Percentiles rank a stretch among this genome's conserved stretches.
phyloP scores from a whole-genome alignment of 2,888 invertebrate species.

The Apodemia duryi region DNA sequence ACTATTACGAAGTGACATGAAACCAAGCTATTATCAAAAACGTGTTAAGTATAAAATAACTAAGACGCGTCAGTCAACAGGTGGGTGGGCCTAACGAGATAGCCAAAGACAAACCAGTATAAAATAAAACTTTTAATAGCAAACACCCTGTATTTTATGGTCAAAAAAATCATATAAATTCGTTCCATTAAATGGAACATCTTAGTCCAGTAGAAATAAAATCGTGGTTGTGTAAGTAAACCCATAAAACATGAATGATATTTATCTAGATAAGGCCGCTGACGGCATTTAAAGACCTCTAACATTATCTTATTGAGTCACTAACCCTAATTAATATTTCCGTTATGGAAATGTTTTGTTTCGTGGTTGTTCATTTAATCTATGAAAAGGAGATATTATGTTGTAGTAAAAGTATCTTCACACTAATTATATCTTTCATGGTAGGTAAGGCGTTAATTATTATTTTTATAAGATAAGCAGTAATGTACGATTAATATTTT shows the following conservation, averaged over 20 bases:
- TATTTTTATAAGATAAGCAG: no score
- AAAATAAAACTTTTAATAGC: not conserved
- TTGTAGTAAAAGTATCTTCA: not conserved
- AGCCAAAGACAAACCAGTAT: not conserved
- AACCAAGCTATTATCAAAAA: not conserved
- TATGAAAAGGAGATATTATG: not conserved
- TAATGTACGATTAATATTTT: no score
- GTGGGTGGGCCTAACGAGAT: not conserved
- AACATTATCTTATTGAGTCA: slow-evolving; percentile 8
- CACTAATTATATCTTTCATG: not conserved
- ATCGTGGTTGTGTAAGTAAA: not conserved
- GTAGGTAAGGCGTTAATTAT: no score
- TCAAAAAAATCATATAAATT: not conserved
- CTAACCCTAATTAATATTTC: slow-evolving; percentile 13
- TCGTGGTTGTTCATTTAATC: not conserved
- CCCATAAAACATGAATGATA: slow-evolving; percentile 21
- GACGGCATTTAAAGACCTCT: slow-evolving; percentile 6
- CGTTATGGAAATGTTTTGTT: slow-evolving; percentile 18
- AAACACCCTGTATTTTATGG: not conserved
- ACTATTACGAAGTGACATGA: not conserved
- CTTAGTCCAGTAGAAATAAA: not conserved
- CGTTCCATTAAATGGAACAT: not conserved
- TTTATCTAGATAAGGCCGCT: slow-evolving; percentile 9
- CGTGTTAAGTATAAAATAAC: not conserved
- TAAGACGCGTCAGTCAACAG: not conserved